Evolutionary conservation across 2,888 invertebrate genomes (phyloP), one percentile per base, ranked within the genome.

Genomic region (Meteorus cinctellus): DNA sequence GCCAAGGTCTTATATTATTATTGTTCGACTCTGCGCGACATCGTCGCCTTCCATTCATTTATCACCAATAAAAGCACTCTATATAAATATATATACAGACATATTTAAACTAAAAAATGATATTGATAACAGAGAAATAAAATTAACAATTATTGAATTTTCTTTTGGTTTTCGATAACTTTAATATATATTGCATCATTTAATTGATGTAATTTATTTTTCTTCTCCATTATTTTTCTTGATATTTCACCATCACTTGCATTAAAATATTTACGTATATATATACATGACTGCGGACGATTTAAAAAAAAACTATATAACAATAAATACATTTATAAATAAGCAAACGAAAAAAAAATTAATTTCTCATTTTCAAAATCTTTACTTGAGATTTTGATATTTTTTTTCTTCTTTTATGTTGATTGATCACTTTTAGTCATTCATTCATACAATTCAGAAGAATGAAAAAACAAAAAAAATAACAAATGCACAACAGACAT

Each of bases 1-100:
- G 8, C 82, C 87, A 88, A 87, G 87, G 87, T 86, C 86, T 81
- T 82, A 24, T 14, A 45, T 29, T 29, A 45, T 77, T 72, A 63
- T 76, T 76, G 72, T 78, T 74, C 70, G 63, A 78, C 72, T 36
- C n/a, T 19, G 31, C 65, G 74, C 41, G 60, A 77, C 34, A 34
- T 69, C n/a, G 65, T 66, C 34, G 12, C 2, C 6, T 31, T 27
- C 72, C 29, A 70, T 48, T 24, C 31, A 2, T 55, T 36, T 19
- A 29, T 59, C 45, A 41, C 68, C 41, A 45, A 45, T 19, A 10
- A 41, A 31, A 24, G 59, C 29, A 12, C 31, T 62, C 10, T 51
- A 51, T 55, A 31, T n/a, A 19, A n/a, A n/a, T 48, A 48, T 48
- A 45, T 34, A 41, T 12, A 41, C 41, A 41, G 41, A 6, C 8